Evolutionary conservation across 2,113 vertebrate species (phyloP).

Genomic region (Bombycilla garrulus): DNA sequence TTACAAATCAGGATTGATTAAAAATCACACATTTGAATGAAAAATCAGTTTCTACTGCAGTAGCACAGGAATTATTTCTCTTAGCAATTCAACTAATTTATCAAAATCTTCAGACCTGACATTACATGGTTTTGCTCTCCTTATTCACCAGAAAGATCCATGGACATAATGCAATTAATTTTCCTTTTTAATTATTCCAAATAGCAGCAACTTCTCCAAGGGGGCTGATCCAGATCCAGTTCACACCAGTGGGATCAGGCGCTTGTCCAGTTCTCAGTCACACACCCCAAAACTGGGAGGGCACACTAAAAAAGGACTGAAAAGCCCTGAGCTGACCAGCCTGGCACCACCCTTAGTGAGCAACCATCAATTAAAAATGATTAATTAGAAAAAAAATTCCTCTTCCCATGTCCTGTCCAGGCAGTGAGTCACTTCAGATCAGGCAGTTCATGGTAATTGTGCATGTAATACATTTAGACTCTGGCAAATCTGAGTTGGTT

Average conservation of each 20-base stretch:
- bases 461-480: background rate
- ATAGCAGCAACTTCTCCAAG: rapidly evolving
- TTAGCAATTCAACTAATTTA: background rate
- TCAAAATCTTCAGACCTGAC: background rate
- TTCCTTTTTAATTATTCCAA: background rate
- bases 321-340: background rate
- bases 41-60: background rate
- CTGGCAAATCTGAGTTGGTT: background rate
- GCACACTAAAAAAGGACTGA: background rate
- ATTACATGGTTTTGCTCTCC: background rate
- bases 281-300: background rate
- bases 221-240: background rate
- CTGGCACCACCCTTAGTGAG: background rate
- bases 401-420: background rate
- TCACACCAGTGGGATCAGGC: background rate
- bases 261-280: background rate
- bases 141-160: background rate
- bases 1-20: background rate
- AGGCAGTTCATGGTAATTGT: background rate
- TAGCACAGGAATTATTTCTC: background rate
- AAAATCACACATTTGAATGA: background rate
- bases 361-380: background rate
- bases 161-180: background rate
- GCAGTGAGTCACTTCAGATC: background rate
- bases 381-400: background rate